These are phyloP conservation scores for Phyllotreta cruciferae DNA, from an alignment of 2,888 invertebrate species.

Conservation along the genomic window DNA sequence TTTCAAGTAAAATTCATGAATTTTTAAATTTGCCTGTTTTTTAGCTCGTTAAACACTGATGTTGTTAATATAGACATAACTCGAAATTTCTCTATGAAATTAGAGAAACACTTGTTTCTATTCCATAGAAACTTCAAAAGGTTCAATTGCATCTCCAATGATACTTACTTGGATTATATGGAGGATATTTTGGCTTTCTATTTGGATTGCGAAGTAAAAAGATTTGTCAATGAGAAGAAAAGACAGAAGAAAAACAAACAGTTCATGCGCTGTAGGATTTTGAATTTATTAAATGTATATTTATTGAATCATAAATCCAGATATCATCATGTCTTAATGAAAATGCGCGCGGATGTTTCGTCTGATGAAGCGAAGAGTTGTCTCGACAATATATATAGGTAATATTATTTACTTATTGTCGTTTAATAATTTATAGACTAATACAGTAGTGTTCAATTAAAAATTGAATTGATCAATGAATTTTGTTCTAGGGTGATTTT, in stretches of 20 bases:
- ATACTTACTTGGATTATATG: constrained; percentile 48
- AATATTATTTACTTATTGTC: constrained; percentile 32
- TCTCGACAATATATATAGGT: constrained; percentile 48
- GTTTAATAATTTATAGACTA: constrained; percentile 1
- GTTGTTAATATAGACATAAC: constrained; percentile 11
- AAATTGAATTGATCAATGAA: neutral
- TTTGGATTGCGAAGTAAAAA: constrained; percentile 44
- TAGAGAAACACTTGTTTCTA: constrained; percentile 42
- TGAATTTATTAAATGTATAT: constrained; percentile 42
- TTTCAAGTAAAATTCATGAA: constrained; percentile 6
- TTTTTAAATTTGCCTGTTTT: constrained; percentile 7
- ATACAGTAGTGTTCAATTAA: neutral
- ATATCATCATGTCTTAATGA: constrained; percentile 49
- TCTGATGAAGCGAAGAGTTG: constrained; percentile 43
- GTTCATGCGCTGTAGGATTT: constrained; percentile 38
- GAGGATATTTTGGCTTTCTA: constrained; percentile 48
- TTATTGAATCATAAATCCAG: constrained; percentile 44
- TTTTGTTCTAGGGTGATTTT: constrained; percentile 46
- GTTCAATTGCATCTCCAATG: constrained; percentile 38
- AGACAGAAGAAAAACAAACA: constrained; percentile 35
- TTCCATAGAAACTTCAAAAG: constrained; percentile 44
- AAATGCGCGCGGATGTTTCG: constrained; percentile 39
- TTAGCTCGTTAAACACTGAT: constrained; percentile 15
- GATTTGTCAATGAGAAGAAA: constrained; percentile 37
- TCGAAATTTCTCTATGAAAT: constrained; percentile 4